Base-by-base conservation (phyloP, 2,113 vertebrate species). In the Sphyrna mokarran region DNA sequence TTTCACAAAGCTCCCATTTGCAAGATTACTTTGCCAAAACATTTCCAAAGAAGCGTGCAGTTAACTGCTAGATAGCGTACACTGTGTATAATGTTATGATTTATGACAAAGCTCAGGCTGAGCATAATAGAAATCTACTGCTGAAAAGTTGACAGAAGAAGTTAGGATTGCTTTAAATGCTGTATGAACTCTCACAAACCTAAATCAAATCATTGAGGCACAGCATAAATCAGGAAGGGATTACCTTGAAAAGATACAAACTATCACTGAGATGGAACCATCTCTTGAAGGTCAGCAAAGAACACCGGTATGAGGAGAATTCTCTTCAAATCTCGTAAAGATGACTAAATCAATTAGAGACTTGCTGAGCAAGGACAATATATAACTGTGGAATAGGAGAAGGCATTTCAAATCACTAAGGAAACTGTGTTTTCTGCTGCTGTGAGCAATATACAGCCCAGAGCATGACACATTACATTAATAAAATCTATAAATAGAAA, bases 251-350 rank as follows among this genome's bases (percentile, higher is more conserved):
- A 91, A 66, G 61, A 58, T 90, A n/a, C 5, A 22, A 89, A 7
- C 23, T 6, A 91, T 91, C 87, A 91, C 58, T 63, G 87, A 63
- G 29, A 63, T 61, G 58, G 58, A 63, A 63, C 10, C 58, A n/a
- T 91, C 20, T n/a, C 87, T 89, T 91, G 13, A 91, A 91, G 58
- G 87, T 91, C 54, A 63, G 54, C 29, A 91, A 91, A 91, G 87
- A 61, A 63, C 86, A 14, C 13, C 6, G 58, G 29, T 4, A 91
- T 91, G 54, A 63, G 22, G 48, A 89, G 54, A 90, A 90, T 63
- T 63, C 26, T 90, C 16, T n/a, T 91, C 58, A 91, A 63, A 91
- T 63, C 87, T 63, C 33, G n/a, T n/a, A 63, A 90, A 91, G 13
- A 63, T 63, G 58, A n/a, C 58, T 91, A 63, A 63, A 63, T 91